Evolutionary conservation across 2,888 invertebrate species (phyloP).

Genomic region (Macrophya annulata): DNA sequence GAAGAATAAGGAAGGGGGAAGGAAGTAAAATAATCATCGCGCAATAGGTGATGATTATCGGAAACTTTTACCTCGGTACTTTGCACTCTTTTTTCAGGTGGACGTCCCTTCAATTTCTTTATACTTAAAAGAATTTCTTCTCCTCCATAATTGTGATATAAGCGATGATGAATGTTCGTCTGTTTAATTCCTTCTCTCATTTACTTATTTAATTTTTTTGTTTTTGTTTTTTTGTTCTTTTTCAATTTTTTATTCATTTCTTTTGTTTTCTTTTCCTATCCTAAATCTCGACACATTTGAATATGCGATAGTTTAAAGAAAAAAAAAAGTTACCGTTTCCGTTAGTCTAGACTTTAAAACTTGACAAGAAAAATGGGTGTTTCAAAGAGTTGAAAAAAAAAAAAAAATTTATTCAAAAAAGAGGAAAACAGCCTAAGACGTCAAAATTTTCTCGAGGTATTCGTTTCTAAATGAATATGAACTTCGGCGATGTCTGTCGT

Average conservation of each 20-base stretch:
- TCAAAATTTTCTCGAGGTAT: neutral
- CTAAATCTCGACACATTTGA: neutral
- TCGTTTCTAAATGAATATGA: neutral
- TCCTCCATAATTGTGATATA: neutral
- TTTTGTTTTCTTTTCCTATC: neutral
- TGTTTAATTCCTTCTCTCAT: too few relatives aligned
- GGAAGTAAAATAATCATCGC: neutral
- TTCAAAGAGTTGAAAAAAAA: neutral
- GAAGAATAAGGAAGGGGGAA: neutral
- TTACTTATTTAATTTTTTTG: too few relatives aligned
- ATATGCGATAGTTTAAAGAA: neutral
- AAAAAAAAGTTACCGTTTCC: neutral
- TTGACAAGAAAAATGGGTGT: neutral
- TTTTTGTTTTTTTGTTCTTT: neutral
- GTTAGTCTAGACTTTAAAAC: conserved; percentile 7
- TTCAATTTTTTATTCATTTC: neutral
- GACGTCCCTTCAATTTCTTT: too few relatives aligned
- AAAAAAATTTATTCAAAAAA: conserved; percentile 19
- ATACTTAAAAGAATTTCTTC: too few relatives aligned
- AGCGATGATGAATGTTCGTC: neutral
- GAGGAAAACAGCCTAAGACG: neutral
- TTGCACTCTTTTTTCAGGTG: neutral
- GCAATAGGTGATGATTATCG: neutral
- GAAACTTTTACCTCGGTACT: neutral
- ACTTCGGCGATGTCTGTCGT: neutral